Base-by-base conservation (phyloP, 1,140 invertebrate species). In the Trichonephila inaurata region DNA sequence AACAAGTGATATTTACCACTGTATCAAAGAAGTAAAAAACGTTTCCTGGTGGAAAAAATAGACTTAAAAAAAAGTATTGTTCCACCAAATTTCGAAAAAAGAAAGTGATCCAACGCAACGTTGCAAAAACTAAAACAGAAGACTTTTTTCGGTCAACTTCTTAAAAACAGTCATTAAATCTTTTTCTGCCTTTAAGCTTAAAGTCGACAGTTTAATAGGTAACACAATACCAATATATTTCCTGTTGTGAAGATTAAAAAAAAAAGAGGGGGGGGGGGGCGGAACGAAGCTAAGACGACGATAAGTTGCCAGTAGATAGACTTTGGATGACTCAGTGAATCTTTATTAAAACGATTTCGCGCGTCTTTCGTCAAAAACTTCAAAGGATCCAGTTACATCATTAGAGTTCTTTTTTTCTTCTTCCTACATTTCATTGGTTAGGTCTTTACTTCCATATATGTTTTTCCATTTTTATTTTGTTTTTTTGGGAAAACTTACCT, bases 321-420 rank as follows among this genome's bases (percentile, higher is more conserved):
- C n/a, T 24, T 77, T 33, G 72, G 28, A 69, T 77, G 88, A 72
- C 64, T 44, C 69, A 28, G 14, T n/a, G 88, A 60, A 24, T 89
- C 88, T 66, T 89, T 89, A 89, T 89, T 89, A 89, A 89, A 89
- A 89, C 88, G 88, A 89, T 89, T 89, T 89, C 88, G 66, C 64
- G 88, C 69, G 21, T 89, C 88, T 89, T 89, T 77, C 88, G 66
- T 89, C 88, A 89, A 21, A 61, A 85, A 77, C 69, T 72, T 72
- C 10, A 58, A 60, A 51, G 51, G 64, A 89, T 89, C 88, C 16
- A 66, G 88, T 89, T 89, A 60, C 88, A 89, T 89, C 88, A 89
- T 89, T 89, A 89, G 72, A 77, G 51, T 44, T 58, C 66, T n/a
- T 51, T 72, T 44, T 85, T 61, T 28, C 1, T 28, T 28, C 16